Evolutionary conservation across 1,140 invertebrate genomes (phyloP), one percentile per base, ranked within the genome.

Genomic region (Panagrolaimus sp.): DNA sequence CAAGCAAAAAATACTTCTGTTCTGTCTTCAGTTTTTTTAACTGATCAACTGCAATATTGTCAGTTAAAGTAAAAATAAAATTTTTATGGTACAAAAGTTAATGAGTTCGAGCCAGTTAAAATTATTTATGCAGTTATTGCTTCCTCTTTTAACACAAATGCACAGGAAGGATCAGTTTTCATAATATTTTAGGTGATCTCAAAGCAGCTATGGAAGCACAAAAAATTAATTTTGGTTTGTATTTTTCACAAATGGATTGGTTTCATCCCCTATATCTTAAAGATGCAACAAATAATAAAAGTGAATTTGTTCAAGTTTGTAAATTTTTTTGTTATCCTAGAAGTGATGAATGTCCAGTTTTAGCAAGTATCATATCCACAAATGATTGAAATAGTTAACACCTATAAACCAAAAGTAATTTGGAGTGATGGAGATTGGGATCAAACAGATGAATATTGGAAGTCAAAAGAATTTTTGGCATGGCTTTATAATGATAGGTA

Each of bases 401-500:
- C 85, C 51, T 98, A 96, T 82, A 83, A 90, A 70, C 93, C 94
- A 0, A 91, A 93, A 64, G 84, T 97, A 0, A 84, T 97, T 23
- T 97, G 74, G 94, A 91, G 92, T 0, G 93, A 96, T 84, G 93
- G 93, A 0, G 87, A 88, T 65, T 84, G 83, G 83, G 84, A 83
- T 51, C 71, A 79, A n/a, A 44, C 66, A 1, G 81, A 82, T 75
- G 85, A 86, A 0, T 97, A 96, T 78, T 98, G 87, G 87, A 85
- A 84, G 45, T 82, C 83, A 1, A 86, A 80, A 43, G 80, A 84
- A 44, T 88, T 87, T 74, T 84, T 97, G 1, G 89, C 93, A 8
- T 97, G 93, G 92, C 85, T 97, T 0, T 98, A 94, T 77, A 97
- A 96, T 83, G 89, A 93, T 7, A 77, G 71, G 70, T 43, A n/a